Conservation (phyloP, 1,140 invertebrate species). For the Asobara japonica region DNA sequence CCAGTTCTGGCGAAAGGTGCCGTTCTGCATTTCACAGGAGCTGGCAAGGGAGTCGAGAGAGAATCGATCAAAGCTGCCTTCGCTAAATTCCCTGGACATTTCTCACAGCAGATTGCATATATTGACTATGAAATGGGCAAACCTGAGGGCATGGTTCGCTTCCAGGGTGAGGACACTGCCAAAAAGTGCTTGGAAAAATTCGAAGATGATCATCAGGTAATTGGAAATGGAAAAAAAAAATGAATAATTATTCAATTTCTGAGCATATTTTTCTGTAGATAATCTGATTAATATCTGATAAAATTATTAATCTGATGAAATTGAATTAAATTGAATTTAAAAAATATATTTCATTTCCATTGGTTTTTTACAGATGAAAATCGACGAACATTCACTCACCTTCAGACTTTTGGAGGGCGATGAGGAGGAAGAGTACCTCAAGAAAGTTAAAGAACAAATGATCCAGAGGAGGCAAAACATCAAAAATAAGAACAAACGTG, state of each 20-base stretch:
- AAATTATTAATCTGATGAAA: too few species aligned
- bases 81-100: conserved; percentile 67
- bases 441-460: conserved; percentile 73
- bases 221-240: too few species aligned
- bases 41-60: conserved; percentile 71
- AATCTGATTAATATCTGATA: too few species aligned
- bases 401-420: conserved; percentile 74
- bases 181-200: conserved; percentile 74
- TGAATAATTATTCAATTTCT: too few species aligned
- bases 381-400: conserved; percentile 69
- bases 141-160: conserved; percentile 75
- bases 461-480: conserved; percentile 65
- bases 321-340: conserved; percentile 3
- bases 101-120: conserved; percentile 70
- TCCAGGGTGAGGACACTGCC: conserved; percentile 76
- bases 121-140: conserved; percentile 81
- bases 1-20: conserved; percentile 74
- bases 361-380: conserved; percentile 54
- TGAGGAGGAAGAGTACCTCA: conserved; percentile 75
- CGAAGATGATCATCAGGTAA: too few species aligned
- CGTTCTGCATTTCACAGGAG: conserved; percentile 74
- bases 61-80: conserved; percentile 79
- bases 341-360: conserved; percentile 6
- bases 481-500: conserved; percentile 57
- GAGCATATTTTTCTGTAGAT: too few species aligned